phyloP scores from a whole-genome alignment of 2,113 vertebrate genomes.

The Propithecus coquereli region DNA sequence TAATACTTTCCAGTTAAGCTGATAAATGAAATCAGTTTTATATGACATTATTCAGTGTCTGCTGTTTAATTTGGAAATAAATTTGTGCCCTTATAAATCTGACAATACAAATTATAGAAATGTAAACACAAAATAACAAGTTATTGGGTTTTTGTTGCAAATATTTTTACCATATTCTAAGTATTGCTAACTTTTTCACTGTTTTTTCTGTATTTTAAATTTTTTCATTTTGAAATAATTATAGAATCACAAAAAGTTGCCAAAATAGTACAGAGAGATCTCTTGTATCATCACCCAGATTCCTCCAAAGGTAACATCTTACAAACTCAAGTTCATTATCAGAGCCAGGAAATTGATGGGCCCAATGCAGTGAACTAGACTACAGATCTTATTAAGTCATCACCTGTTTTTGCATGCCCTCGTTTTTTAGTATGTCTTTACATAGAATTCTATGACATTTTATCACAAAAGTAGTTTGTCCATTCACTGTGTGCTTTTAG shows the following conservation, averaged over 20 bases:
- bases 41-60: conserved; percentile 64
- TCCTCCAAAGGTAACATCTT: not conserved
- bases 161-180: not conserved
- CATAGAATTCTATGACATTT: not conserved
- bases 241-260: not conserved
- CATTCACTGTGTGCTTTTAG: not conserved
- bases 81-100: conserved; percentile 61
- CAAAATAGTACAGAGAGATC: not conserved
- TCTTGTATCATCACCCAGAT: not conserved
- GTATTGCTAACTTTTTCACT: not conserved
- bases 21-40: conserved; percentile 77
- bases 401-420: not conserved
- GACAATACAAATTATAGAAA: conserved; percentile 43
- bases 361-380: not conserved
- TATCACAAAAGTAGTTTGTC: not conserved
- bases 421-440: not conserved
- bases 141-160: not conserved
- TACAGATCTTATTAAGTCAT: not conserved
- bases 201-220: not conserved
- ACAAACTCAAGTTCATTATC: not conserved
- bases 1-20: conserved; percentile 71
- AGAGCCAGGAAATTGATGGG: not conserved
- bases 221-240: not conserved
- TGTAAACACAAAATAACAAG: conserved; percentile 23
- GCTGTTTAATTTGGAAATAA: conserved; percentile 69